Evolutionary conservation across 2,888 invertebrate genomes (phyloP).

Genomic region (Nomada goodeniana): DNA sequence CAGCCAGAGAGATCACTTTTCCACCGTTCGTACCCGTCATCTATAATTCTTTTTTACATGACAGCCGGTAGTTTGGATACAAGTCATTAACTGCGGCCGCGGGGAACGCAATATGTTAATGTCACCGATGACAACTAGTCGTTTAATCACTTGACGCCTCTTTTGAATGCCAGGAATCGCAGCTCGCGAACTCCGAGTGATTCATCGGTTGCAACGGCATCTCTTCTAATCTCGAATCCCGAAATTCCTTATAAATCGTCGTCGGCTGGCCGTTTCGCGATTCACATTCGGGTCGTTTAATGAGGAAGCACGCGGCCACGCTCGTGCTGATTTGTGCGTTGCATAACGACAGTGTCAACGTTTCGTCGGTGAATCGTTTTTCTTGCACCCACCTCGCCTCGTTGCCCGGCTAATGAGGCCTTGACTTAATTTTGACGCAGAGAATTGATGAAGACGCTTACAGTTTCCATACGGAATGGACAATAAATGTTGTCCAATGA

Average conservation of each 20-base stretch:
- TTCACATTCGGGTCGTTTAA: constrained; percentile 58
- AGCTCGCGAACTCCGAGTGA: constrained; percentile 63
- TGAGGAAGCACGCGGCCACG: constrained; percentile 48
- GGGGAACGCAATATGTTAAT: constrained; percentile 75
- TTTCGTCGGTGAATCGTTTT: constrained; percentile 3
- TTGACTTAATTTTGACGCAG: neutral
- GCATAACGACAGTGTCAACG: constrained; percentile 47
- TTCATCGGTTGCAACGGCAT: constrained; percentile 71
- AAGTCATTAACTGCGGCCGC: constrained; percentile 75
- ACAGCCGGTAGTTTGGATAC: constrained; percentile 70
- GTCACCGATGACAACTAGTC: constrained; percentile 80
- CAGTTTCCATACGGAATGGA: neutral
- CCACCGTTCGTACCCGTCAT: constrained; percentile 64
- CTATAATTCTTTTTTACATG: constrained; percentile 68
- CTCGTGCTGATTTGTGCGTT: constrained; percentile 32
- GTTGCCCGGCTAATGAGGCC: constrained; percentile 4
- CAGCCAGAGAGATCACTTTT: constrained; percentile 54
- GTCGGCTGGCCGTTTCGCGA: constrained; percentile 49
- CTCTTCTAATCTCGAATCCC: constrained; percentile 72
- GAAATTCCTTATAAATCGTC: constrained; percentile 70
- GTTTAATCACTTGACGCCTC: constrained; percentile 81
- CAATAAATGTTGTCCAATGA: neutral
- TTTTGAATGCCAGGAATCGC: constrained; percentile 74
- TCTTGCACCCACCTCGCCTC: neutral
- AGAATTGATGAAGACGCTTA: neutral